These are phyloP conservation scores for Campoletis raptor DNA, from an alignment of 2,888 invertebrate species.

Conservation along the genomic window DNA sequence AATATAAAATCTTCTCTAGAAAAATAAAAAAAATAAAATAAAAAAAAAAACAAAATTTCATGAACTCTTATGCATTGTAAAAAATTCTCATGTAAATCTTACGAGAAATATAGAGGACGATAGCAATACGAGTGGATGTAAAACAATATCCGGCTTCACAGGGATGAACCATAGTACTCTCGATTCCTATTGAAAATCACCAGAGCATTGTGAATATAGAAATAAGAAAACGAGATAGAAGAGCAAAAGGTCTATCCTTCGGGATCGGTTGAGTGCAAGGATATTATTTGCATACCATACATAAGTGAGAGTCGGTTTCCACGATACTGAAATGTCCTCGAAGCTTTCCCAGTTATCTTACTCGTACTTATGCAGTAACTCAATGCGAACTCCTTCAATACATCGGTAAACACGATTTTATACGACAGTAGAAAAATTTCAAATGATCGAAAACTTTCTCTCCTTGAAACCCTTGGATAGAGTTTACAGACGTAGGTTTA, in stretches of 20 bases:
- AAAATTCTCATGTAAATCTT: conserved; percentile 40
- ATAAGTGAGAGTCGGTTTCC: conserved; percentile 45
- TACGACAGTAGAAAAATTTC: conserved; percentile 24
- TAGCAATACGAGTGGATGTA: conserved; percentile 54
- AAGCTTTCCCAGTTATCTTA: conserved; percentile 20
- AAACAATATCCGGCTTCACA: conserved; percentile 61
- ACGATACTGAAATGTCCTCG: conserved; percentile 3
- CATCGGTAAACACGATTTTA: conserved; percentile 25
- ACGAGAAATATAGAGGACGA: conserved; percentile 16
- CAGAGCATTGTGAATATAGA: conserved; percentile 20
- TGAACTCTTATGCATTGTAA: conserved; percentile 35
- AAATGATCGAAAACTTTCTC: conserved; percentile 35
- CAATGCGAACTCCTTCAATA: conserved; percentile 29
- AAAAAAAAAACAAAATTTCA: background rate
- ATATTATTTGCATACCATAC: conserved; percentile 68
- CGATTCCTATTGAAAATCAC: conserved; percentile 31
- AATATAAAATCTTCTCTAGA: too few species aligned
- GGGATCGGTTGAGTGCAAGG: conserved; percentile 60
- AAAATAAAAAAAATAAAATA: too few species aligned
- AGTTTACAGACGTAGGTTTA: background rate
- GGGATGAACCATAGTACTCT: conserved; percentile 43
- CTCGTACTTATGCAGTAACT: conserved; percentile 35
- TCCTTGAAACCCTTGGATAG: background rate
- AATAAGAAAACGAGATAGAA: background rate
- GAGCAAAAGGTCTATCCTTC: conserved; percentile 10